These are phyloP conservation scores for Emys orbicularis DNA, from an alignment of 2,797 vertebrate species.

Conservation along the genomic window DNA sequence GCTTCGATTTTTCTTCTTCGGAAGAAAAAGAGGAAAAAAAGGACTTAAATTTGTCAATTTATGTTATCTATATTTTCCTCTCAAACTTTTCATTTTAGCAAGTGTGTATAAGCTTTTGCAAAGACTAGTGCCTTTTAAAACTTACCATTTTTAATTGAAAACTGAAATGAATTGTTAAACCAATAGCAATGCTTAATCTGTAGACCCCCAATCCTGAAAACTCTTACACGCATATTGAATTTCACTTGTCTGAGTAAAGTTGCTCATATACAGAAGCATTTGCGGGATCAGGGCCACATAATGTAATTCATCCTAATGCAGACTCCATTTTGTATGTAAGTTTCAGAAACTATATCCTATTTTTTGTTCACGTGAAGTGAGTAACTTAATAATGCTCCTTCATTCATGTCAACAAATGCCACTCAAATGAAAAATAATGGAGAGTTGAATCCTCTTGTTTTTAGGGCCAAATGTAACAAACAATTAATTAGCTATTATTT, in stretches of 20 bases:
- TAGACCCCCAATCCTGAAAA: background rate
- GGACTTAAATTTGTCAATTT: background rate
- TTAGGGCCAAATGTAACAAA: background rate
- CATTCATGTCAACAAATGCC: background rate
- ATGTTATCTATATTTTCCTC: background rate
- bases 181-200: background rate
- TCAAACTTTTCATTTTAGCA: background rate
- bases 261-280: rapidly evolving
- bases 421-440: background rate
- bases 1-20: background rate
- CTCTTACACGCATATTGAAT: background rate
- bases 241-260: background rate
- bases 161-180: background rate
- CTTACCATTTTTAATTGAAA: background rate
- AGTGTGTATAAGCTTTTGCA: background rate
- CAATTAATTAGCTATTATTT: rapidly evolving
- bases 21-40: background rate
- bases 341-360: background rate
- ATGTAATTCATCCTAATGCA: background rate
- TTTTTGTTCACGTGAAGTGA: rapidly evolving
- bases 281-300: rapidly evolving
- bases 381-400: background rate
- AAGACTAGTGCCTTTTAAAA: background rate
- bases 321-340: background rate
- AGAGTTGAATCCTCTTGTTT: background rate